Percentiles rank a stretch among this genome's conserved stretches.
Evolutionary conservation across 2,113 vertebrate genomes (phyloP).

Genomic region (Hucho hucho): DNA sequence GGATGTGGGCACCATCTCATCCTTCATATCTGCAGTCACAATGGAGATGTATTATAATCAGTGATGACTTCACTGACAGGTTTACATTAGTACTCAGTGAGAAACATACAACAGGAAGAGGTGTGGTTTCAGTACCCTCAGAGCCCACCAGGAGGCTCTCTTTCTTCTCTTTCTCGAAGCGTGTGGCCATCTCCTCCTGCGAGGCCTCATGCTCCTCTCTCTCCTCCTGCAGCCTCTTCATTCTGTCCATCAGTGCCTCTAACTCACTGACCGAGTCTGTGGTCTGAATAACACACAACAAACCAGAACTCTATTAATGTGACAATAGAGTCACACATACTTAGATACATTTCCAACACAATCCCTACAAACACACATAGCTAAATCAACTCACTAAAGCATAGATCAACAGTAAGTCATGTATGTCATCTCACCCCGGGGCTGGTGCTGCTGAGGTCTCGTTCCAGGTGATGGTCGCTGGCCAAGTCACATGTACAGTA

Average conservation of each 20-base stretch:
- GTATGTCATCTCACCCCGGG: conserved; percentile 72
- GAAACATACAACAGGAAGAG: neutral
- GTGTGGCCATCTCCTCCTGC: conserved; percentile 83
- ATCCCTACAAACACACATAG: neutral
- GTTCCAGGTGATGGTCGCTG: conserved; percentile 81
- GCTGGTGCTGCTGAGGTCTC: conserved; percentile 72
- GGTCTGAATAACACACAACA: conserved; percentile 56
- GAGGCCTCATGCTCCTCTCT: conserved; percentile 77
- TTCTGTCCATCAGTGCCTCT: conserved; percentile 82
- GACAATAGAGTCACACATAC: neutral
- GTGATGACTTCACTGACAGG: neutral
- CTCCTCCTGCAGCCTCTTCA: conserved; percentile 82
- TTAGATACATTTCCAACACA: neutral
- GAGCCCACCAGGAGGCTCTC: conserved; percentile 81
- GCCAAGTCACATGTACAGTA: conserved; percentile 81
- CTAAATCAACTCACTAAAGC: neutral
- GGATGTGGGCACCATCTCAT: conserved; percentile 73
- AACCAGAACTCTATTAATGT: neutral
- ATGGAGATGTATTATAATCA: conserved; percentile 24
- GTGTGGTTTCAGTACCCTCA: conserved; percentile 66
- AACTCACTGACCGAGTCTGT: conserved; percentile 80
- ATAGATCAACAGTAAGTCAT: neutral
- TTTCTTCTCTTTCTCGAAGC: conserved; percentile 83
- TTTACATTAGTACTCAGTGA: too few species aligned
- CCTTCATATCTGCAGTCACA: conserved; percentile 74